These are phyloP conservation scores for Megaceryle torquata DNA, from an alignment of 2,113 vertebrate species.

Conservation along the genomic window DNA sequence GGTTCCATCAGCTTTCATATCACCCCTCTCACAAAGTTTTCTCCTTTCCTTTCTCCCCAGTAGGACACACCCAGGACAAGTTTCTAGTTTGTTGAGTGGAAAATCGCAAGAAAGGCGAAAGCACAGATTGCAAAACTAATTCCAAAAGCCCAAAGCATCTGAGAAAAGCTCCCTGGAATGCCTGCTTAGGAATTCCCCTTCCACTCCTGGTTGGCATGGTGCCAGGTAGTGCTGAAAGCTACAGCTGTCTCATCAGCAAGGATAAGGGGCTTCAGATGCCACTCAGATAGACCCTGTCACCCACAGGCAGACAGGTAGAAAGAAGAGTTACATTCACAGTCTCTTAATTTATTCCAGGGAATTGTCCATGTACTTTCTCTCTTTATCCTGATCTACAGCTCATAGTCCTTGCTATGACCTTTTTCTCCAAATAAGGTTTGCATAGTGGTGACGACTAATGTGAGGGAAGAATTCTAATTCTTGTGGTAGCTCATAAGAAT, in stretches of 20 bases:
- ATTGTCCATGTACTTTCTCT: not conserved
- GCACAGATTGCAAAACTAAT: not conserved
- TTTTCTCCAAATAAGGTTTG: slow-evolving; percentile 28
- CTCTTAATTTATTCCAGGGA: slow-evolving; percentile 14
- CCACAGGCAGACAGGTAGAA: not conserved
- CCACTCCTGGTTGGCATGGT: slow-evolving; percentile 16
- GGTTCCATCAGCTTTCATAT: not conserved
- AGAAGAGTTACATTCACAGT: not conserved
- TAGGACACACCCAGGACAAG: not conserved
- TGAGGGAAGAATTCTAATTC: slow-evolving; percentile 29
- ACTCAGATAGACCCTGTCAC: not conserved
- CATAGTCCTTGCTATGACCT: slow-evolving; percentile 39
- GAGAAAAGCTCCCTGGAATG: slow-evolving; percentile 23
- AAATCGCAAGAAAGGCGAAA: not conserved
- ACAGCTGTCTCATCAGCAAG: not conserved
- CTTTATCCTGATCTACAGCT: not conserved
- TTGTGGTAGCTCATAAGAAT: not conserved
- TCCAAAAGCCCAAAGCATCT: not conserved
- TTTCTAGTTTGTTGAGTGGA: not conserved
- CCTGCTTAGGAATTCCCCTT: slow-evolving; percentile 57
- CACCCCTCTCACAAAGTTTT: not conserved
- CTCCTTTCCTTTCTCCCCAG: not conserved
- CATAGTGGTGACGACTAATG: not conserved
- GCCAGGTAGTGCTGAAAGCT: slow-evolving; percentile 26
- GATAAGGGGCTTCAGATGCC: slow-evolving; percentile 14